phyloP scores from a whole-genome alignment of 2,888 invertebrate genomes.

The Oxytorus armatus region DNA sequence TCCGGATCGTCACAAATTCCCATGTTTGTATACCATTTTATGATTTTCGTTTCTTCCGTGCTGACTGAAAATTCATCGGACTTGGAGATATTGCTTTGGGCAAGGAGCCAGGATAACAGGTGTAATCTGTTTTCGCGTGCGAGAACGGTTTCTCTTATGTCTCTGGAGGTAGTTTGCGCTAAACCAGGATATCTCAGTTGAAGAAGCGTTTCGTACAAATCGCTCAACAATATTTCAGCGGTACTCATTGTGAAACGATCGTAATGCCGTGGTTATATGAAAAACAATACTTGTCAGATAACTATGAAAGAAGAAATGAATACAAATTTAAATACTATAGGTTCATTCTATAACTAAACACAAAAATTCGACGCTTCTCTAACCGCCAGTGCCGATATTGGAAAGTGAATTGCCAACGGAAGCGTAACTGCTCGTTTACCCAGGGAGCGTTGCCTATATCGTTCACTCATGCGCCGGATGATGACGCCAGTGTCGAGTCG shows the following conservation, averaged over 20 bases:
- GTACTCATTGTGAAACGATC: slow-evolving; percentile 42
- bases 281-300: background rate
- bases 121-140: slow-evolving; percentile 72
- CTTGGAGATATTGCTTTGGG: slow-evolving; percentile 63
- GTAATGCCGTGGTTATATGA: background rate
- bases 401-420: too few relatives aligned
- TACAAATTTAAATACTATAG: too few relatives aligned
- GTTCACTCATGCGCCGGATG: background rate
- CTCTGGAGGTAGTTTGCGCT: slow-evolving; percentile 70
- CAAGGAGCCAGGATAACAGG: slow-evolving; percentile 76
- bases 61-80: slow-evolving; percentile 64
- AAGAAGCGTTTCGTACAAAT: slow-evolving; percentile 74
- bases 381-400: too few relatives aligned
- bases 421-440: too few relatives aligned
- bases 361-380: too few relatives aligned
- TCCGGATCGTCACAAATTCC: slow-evolving; percentile 74
- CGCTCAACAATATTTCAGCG: slow-evolving; percentile 63
- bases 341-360: too few relatives aligned
- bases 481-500: background rate
- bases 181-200: slow-evolving; percentile 77
- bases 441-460: background rate
- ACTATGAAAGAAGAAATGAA: too few relatives aligned
- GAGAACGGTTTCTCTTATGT: slow-evolving; percentile 72
- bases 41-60: slow-evolving; percentile 64
- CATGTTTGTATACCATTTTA: slow-evolving; percentile 74